A percentile compares a stretch with the other conserved stretches of the same genome.
phyloP scores from a whole-genome alignment of 1,140 invertebrate species.

The Eubasilissa regina region DNA sequence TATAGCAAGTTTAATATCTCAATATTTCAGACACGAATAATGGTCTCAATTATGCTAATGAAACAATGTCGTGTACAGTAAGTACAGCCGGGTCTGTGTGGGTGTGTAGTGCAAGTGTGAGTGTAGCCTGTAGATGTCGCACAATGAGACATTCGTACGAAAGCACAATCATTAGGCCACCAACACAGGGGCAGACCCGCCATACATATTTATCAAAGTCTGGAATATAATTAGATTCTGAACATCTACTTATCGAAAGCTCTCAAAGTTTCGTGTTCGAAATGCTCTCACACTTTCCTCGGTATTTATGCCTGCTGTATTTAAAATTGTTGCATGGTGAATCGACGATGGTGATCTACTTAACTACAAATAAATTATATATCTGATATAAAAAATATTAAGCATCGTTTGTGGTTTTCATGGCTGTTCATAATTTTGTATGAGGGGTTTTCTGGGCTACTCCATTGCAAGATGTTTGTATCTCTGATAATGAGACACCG shows the following conservation, averaged over 20 bases:
- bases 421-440: too few relatives aligned
- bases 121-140: conserved; percentile 42
- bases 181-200: not conserved
- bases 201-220: conserved; percentile 58
- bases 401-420: too few relatives aligned
- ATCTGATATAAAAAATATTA: too few relatives aligned
- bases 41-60: conserved; percentile 57
- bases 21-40: conserved; percentile 54
- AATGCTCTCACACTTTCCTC: not conserved
- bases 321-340: too few relatives aligned
- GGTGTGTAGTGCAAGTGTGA: conserved; percentile 6
- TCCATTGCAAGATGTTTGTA: too few relatives aligned
- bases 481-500: too few relatives aligned
- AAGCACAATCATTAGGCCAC: conserved; percentile 59
- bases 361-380: too few relatives aligned
- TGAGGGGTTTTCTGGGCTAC: too few relatives aligned
- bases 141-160: conserved; percentile 57
- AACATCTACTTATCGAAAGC: conserved; percentile 60
- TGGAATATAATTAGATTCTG: conserved; percentile 60
- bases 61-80: conserved; percentile 48
- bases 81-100: not conserved
- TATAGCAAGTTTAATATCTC: conserved; percentile 43
- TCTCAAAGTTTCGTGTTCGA: conserved; percentile 40
- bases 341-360: too few relatives aligned
- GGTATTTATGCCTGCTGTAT: too few relatives aligned